Evolutionary conservation across 1,140 invertebrate species (phyloP), one percentile per base, ranked within the genome.

Genomic region (Drosophila pandora): DNA sequence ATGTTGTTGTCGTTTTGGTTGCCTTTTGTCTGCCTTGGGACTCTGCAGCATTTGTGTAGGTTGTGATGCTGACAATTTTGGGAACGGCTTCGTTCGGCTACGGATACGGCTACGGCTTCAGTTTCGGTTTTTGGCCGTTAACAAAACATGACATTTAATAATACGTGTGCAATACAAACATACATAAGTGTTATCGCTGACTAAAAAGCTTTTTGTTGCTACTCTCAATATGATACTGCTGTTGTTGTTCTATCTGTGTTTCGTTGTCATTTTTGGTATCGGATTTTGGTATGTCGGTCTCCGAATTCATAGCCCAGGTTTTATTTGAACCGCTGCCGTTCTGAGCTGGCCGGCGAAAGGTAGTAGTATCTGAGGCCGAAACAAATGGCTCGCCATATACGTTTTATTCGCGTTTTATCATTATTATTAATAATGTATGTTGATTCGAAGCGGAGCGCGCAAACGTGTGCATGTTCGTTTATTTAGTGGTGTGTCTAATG

Each of bases 71-170:
- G 81, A 85, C 81, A 87, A 85, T 85, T 85, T 85, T 87, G 81
- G 81, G 82, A 85, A 85, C 81, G 82, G 81, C 55, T 65, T 53
- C 63, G 25, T 65, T 53, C 63, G 25, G 54, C 21, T 57, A 25
- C 25, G 23, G 69, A 17, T 71, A 32, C 34, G 39, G 62, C 73
- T 70, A 69, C 41, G 61, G 75, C 45, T 60, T 54, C 23, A 48
- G 67, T 28, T 56, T 57, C 12, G 30, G 62, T 57, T 70, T 77
- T 74, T 57, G 82, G 82, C 81, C 82, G 81, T 85, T 85, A 87
- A 85, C 81, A 85, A 85, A 85, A 85, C 81, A 85, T 85, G 81
- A 80, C 81, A 85, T 85, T 85, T 85, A 85, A 85, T 85, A 85
- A 85, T 85, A 85, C 81, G 82, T 84, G 73, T 81, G 87, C 81